Conservation (phyloP, 1,140 invertebrate genomes). For the Heliconius eleuchia region DNA sequence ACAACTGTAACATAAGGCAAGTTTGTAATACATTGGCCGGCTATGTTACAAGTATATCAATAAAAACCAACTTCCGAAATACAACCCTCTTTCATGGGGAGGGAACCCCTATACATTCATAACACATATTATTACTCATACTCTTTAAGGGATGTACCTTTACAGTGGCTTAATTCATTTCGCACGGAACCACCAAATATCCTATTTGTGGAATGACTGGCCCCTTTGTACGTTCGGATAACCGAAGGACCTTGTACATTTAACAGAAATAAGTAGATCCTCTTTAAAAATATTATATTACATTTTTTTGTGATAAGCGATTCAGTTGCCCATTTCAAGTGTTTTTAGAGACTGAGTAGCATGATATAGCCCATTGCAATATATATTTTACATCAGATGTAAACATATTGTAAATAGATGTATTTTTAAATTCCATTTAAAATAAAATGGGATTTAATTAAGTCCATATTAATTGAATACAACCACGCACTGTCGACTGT, state of each 20-base stretch:
- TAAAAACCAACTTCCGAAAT: slow-evolving; percentile 52
- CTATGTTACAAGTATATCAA: slow-evolving; percentile 50
- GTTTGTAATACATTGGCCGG: slow-evolving; percentile 48
- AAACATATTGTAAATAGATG: too few relatives aligned
- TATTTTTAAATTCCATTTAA: too few relatives aligned
- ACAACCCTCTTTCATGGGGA: slow-evolving; percentile 46
- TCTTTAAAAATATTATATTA: slow-evolving; percentile 11
- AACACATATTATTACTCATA: slow-evolving; percentile 4
- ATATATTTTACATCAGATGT: too few relatives aligned
- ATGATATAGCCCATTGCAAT: too few relatives aligned
- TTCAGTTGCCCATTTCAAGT: too few relatives aligned
- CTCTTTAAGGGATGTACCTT: background rate
- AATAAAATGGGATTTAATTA: too few relatives aligned
- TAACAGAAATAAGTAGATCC: slow-evolving; percentile 35
- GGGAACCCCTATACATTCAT: slow-evolving; percentile 13
- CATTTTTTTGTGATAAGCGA: background rate
- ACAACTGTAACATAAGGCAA: slow-evolving; percentile 41
- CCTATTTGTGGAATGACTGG: slow-evolving; percentile 28
- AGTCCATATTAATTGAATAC: too few relatives aligned
- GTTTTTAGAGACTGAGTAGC: too few relatives aligned
- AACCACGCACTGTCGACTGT: too few relatives aligned
- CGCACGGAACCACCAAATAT: slow-evolving; percentile 26
- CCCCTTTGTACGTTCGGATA: slow-evolving; percentile 39
- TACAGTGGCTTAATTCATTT: background rate
- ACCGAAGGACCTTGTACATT: slow-evolving; percentile 36